Evolutionary conservation across 2,888 invertebrate genomes (phyloP).

Genomic region (Dysmachus trigonus): DNA sequence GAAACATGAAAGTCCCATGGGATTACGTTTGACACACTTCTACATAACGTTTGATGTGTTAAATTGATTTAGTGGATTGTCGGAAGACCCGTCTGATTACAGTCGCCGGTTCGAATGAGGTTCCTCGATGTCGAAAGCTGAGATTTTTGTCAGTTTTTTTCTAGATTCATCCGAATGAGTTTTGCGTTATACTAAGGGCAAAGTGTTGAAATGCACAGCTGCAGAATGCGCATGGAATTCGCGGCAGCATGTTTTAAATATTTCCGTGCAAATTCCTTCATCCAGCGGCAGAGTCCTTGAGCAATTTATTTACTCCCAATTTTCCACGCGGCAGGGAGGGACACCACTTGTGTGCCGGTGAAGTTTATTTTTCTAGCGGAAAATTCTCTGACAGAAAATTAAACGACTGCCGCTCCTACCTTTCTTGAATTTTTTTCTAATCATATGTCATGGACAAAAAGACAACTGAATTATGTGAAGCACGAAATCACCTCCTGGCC

Average conservation of each 20-base stretch:
- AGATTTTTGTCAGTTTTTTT: not conserved
- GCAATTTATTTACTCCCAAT: conserved; percentile 10
- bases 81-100: not conserved
- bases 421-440: conserved; percentile 32
- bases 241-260: not conserved
- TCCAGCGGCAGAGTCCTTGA: not conserved
- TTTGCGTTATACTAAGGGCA: not conserved
- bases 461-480: conserved; percentile 42
- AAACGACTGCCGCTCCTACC: conserved; percentile 24
- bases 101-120: not conserved
- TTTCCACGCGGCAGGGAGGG: not conserved
- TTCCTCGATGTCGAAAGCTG: not conserved
- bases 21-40: too few species aligned
- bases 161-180: not conserved
- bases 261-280: not conserved
- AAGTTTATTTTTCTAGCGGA: conserved; percentile 24
- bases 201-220: not conserved
- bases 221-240: not conserved
- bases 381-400: conserved; percentile 37
- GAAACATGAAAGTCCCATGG: too few species aligned
- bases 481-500: conserved; percentile 38
- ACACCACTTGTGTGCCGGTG: not conserved
- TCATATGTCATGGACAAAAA: conserved; percentile 41
- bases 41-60: not conserved
- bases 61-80: not conserved